A percentile compares a stretch with the other conserved stretches of the same genome.
Evolutionary conservation across 2,797 vertebrate species (phyloP).

Genomic region (Aselliscus stoliczkanus): DNA sequence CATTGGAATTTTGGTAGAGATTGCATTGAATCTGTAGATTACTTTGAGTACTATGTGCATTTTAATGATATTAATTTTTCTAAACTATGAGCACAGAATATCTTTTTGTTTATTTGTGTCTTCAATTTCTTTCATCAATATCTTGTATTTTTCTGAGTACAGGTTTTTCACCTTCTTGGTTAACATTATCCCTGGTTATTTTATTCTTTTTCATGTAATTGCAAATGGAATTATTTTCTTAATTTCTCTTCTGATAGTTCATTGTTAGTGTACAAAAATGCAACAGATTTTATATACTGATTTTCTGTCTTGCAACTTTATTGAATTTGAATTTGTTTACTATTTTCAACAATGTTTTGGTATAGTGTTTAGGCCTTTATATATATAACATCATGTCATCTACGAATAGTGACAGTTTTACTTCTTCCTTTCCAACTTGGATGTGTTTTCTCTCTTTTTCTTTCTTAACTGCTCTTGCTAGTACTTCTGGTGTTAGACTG

Average conservation of each 20-base stretch:
- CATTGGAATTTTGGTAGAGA: not conserved
- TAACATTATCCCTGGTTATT: not conserved
- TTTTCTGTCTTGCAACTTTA: not conserved
- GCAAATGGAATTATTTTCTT: not conserved
- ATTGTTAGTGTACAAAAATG: not conserved
- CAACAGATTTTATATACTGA: not conserved
- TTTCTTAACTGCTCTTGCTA: not conserved
- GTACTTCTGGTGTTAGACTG: not conserved
- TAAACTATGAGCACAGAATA: not conserved
- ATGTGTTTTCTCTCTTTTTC: not conserved
- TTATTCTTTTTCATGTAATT: not conserved
- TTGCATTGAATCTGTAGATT: not conserved
- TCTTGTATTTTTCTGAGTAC: not conserved
- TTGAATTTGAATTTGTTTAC: not conserved
- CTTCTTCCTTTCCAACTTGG: not conserved
- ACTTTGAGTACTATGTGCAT: not conserved
- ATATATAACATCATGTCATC: not conserved
- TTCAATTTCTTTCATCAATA: not conserved
- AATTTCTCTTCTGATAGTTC: not conserved
- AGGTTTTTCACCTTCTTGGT: not conserved
- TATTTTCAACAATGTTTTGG: not conserved
- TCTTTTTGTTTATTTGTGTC: not conserved
- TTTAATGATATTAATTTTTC: not conserved
- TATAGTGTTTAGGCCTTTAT: not conserved
- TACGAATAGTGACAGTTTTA: not conserved